phyloP scores from a whole-genome alignment of 2,888 invertebrate genomes.

The Ectemnius continuus region DNA sequence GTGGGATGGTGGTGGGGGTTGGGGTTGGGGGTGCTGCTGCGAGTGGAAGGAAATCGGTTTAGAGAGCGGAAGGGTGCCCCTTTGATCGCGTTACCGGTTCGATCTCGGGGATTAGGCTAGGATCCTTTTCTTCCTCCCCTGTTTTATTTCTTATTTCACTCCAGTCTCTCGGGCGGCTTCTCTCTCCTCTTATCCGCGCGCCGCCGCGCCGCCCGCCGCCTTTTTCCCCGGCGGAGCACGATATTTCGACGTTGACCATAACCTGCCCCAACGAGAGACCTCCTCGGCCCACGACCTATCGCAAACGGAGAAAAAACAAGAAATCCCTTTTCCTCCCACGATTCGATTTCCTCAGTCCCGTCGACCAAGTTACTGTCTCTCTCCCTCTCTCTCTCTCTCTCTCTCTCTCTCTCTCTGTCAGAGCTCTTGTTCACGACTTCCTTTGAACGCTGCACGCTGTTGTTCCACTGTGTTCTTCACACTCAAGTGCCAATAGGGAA shows the following conservation, averaged over 20 bases:
- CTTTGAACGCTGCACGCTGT: too few relatives aligned
- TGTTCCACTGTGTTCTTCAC: too few relatives aligned
- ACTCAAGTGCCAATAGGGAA: too few relatives aligned
- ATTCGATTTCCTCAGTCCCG: background rate
- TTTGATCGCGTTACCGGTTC: conserved; percentile 70
- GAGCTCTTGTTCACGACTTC: too few relatives aligned
- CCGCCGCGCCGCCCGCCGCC: conserved; percentile 25
- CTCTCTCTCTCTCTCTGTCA: too few relatives aligned
- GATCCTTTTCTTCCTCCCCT: conserved; percentile 46
- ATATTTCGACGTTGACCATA: conserved; percentile 58
- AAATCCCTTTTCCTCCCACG: background rate
- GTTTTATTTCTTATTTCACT: conserved; percentile 20
- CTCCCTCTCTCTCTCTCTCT: too few relatives aligned
- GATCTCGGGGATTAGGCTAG: conserved; percentile 64
- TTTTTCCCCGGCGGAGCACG: conserved; percentile 52
- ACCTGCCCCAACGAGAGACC: conserved; percentile 44
- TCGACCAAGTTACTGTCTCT: conserved; percentile 22
- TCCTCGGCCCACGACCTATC: conserved; percentile 22
- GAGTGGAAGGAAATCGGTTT: conserved; percentile 66
- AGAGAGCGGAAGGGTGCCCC: conserved; percentile 62
- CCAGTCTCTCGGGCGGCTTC: conserved; percentile 20
- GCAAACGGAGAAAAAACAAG: background rate
- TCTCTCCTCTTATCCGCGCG: conserved; percentile 40
- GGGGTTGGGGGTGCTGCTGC: too few relatives aligned
- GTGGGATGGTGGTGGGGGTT: conserved; percentile 53